A percentile compares a stretch with the other conserved stretches of the same genome.
These are phyloP conservation scores for Drosophila vallismaia DNA, from an alignment of 2,888 invertebrate genomes.

Conservation along the genomic window DNA sequence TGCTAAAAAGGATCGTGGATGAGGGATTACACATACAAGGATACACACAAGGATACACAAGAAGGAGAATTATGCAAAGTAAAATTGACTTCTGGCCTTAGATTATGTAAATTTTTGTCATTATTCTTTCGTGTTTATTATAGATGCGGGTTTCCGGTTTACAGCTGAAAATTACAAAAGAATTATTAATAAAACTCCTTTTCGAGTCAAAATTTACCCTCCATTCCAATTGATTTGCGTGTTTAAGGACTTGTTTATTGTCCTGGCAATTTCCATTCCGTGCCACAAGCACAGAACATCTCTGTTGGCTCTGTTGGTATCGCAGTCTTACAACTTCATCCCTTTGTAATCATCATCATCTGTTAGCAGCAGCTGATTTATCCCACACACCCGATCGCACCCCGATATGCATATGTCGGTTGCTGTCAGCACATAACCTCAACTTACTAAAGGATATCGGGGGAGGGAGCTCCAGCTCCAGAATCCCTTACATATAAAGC, in stretches of 20 bases:
- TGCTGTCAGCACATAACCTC: slow-evolving; percentile 68
- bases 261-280: slow-evolving; percentile 13
- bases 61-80: slow-evolving; percentile 36
- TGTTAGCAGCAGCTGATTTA: slow-evolving; percentile 62
- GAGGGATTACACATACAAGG: no score
- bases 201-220: neutral
- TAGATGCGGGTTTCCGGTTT: slow-evolving; percentile 3
- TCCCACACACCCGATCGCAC: slow-evolving; percentile 18
- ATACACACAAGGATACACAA: no score
- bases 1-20: slow-evolving; percentile 18
- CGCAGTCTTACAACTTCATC: slow-evolving; percentile 44
- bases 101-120: slow-evolving; percentile 38
- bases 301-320: slow-evolving; percentile 24
- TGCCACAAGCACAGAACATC: slow-evolving; percentile 20
- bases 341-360: slow-evolving; percentile 50
- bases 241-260: slow-evolving; percentile 22
- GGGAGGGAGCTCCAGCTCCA: slow-evolving; percentile 1
- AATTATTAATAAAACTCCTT: neutral
- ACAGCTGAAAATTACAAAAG: neutral
- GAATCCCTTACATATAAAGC: slow-evolving; percentile 59
- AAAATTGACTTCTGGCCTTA: slow-evolving; percentile 38
- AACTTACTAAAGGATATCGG: slow-evolving; percentile 41
- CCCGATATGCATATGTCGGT: slow-evolving; percentile 32
- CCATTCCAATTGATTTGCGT: slow-evolving; percentile 23
- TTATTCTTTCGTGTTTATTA: slow-evolving; percentile 23